Evolutionary conservation across 2,113 vertebrate genomes (phyloP), one percentile per base, ranked within the genome.

Genomic region (Megaceryle maxima): DNA sequence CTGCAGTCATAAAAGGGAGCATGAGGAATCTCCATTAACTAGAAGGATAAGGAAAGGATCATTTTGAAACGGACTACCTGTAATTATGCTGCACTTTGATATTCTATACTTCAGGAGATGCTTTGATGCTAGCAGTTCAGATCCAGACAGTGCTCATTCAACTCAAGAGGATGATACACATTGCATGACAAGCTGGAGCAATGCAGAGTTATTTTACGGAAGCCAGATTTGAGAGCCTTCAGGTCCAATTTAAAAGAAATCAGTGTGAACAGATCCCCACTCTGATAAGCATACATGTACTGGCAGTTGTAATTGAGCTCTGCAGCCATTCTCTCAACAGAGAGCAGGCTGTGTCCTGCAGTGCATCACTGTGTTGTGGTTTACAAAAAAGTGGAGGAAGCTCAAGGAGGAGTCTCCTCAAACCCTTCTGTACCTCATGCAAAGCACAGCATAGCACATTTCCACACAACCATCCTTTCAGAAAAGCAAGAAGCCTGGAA

Each of bases 1-100:
- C 99, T 99, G 90, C 19, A 84, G 70, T 37, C 80, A 94, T 87
- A 74, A 66, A 86, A 20, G 78, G 70, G n/a, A 55, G 33, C 80
- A 46, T 46, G 15, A 79, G 35, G 46, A 96, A 91, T 55, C 55
- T 50, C 87, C 22, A 8, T 89, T 43, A 81, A 26, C 12, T n/a
- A 6, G n/a, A 1, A 81, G 29, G 64, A 80, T 22, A n/a, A 87
- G 16, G 33, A 67, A 60, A 41, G 69, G 29, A 83, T 44, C 24
- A 19, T 29, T 87, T n/a, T 66, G 53, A n/a, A 93, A 88, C 6
- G 4, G n/a, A 63, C 59, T 41, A 43, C 17, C 41, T 75, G 43
- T 50, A 39, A 60, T 66, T 33, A 31, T 8, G 16, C 67, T 73
- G 46, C 37, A 72, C 14, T 46, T 75, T 19, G 28, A 41, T 59